Conservation (phyloP, 2,797 vertebrate species). For the Catharus ustulatus region DNA sequence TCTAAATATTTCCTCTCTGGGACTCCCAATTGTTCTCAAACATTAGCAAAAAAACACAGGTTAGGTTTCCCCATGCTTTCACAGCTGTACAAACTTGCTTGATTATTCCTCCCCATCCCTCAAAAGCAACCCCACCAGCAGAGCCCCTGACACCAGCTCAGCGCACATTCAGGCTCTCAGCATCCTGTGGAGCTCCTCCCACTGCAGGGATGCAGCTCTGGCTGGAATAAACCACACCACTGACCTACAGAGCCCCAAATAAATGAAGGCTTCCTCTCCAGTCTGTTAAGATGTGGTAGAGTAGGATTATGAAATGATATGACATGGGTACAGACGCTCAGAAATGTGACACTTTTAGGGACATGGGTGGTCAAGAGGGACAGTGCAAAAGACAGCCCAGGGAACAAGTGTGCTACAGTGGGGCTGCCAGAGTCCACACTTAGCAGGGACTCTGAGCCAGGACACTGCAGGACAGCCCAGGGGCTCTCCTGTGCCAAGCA, state of each 20-base stretch:
- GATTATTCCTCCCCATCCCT: neutral
- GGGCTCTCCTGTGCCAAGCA: neutral
- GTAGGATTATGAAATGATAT: neutral
- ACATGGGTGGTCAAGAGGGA: neutral
- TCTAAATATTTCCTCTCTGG: constrained; percentile 35
- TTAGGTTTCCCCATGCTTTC: constrained; percentile 25
- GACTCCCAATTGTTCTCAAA: constrained; percentile 21
- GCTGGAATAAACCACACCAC: neutral
- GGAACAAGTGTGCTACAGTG: neutral
- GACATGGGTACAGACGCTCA: neutral
- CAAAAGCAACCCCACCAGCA: neutral
- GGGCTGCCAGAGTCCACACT: neutral
- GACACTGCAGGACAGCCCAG: neutral
- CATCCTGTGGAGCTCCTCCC: neutral
- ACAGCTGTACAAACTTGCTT: constrained; percentile 26
- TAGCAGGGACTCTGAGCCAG: neutral
- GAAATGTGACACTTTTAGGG: neutral
- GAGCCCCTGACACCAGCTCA: neutral
- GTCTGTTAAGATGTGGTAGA: neutral
- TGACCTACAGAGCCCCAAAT: neutral
- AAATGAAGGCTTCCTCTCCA: neutral
- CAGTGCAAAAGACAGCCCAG: neutral
- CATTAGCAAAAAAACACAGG: neutral
- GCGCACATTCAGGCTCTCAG: neutral
- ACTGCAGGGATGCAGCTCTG: neutral